phyloP scores from a whole-genome alignment of 2,888 invertebrate species.

The Xanthia icteritia region DNA sequence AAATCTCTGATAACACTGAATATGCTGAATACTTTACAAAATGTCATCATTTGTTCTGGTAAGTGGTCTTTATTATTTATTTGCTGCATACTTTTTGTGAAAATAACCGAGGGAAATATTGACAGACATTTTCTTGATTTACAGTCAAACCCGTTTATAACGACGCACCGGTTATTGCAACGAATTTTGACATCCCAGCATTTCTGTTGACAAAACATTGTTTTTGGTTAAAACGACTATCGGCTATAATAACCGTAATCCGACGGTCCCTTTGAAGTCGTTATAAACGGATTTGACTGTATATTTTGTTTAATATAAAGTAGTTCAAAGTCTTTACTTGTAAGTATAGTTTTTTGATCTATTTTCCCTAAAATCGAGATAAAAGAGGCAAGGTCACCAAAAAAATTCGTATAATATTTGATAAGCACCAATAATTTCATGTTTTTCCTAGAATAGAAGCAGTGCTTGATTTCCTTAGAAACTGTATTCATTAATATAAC shows the following conservation, averaged over 20 bases:
- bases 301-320: background rate
- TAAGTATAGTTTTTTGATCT: too few relatives aligned
- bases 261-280: too few relatives aligned
- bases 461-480: background rate
- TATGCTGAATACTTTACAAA: conserved; percentile 97
- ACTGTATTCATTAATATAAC: background rate
- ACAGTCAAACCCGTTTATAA: too few relatives aligned
- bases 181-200: too few relatives aligned
- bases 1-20: conserved; percentile 96
- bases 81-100: background rate
- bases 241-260: too few relatives aligned
- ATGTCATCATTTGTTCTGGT: conserved; percentile 95
- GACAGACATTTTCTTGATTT: background rate
- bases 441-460: conserved; percentile 1
- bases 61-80: conserved; percentile 64
- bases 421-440: background rate
- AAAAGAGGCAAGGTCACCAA: too few relatives aligned
- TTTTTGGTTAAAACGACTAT: too few relatives aligned
- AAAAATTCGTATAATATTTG: too few relatives aligned
- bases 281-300: too few relatives aligned
- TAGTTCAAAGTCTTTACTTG: background rate
- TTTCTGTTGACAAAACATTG: too few relatives aligned
- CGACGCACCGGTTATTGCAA: too few relatives aligned
- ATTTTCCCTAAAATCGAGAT: too few relatives aligned
- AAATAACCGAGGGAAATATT: background rate